Conservation (phyloP, 2,888 invertebrate genomes). For the Drosophila aldrichi region DNA sequence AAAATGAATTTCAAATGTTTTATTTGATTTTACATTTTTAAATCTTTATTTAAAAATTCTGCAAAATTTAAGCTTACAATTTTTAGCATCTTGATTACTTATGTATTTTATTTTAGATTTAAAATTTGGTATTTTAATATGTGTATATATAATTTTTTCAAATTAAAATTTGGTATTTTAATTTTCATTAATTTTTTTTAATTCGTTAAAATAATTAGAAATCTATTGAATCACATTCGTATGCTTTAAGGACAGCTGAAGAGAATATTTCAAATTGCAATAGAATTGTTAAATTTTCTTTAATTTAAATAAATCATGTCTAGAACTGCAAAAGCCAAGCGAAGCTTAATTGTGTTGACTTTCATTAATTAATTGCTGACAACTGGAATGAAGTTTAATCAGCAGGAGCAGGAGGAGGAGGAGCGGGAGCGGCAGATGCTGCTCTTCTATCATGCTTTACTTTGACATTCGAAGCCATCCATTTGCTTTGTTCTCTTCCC, state of each 20-base stretch:
- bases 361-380: constrained; percentile 27
- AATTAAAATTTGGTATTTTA: no score
- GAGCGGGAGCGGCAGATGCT: not conserved
- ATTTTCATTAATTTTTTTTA: no score
- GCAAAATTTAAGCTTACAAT: no score
- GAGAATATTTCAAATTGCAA: not conserved
- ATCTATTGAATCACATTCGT: no score
- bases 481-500: constrained; percentile 12
- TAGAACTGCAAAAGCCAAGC: not conserved
- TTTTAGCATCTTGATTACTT: no score
- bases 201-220: no score
- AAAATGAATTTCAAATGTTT: no score
- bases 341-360: constrained; percentile 18
- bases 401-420: not conserved
- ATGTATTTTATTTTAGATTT: no score
- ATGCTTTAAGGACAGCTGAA: not conserved
- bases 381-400: constrained; percentile 7
- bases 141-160: no score
- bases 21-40: no score
- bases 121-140: no score
- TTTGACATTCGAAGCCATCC: constrained; percentile 6
- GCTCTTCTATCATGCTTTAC: constrained; percentile 5
- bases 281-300: not conserved
- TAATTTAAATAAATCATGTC: constrained; percentile 5
- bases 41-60: no score